phyloP scores from a whole-genome alignment of 1,140 invertebrate species.

The Macrobrachium nipponense region DNA sequence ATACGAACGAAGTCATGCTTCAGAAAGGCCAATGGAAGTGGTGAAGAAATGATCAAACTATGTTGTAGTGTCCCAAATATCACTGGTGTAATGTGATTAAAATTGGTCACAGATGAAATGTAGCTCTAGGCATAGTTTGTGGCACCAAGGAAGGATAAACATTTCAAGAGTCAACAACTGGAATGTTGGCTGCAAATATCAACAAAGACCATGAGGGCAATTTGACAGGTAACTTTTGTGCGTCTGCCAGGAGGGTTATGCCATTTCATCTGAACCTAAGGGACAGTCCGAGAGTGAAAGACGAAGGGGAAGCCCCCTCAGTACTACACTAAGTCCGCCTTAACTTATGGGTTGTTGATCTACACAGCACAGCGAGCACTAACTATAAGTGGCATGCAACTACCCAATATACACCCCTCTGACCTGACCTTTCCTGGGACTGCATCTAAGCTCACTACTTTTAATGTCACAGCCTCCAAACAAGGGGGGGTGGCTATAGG shows the following conservation, averaged over 20 bases:
- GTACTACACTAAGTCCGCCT: slow-evolving; percentile 47
- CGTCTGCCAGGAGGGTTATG: slow-evolving; percentile 41
- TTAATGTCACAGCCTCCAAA: background rate
- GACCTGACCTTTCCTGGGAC: slow-evolving; percentile 12
- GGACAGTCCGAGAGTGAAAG: slow-evolving; percentile 49
- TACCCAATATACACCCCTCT: slow-evolving; percentile 13
- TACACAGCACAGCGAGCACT: slow-evolving; percentile 60
- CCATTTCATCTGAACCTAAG: slow-evolving; percentile 41
- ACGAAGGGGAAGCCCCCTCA: slow-evolving; percentile 43
- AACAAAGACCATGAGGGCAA: slow-evolving; percentile 38
- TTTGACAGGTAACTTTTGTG: slow-evolving; percentile 48
- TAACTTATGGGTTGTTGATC: slow-evolving; percentile 43
- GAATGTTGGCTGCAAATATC: slow-evolving; percentile 50
- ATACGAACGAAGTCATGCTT: slow-evolving; percentile 56
- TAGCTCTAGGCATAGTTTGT: slow-evolving; percentile 41
- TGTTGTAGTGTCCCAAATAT: slow-evolving; percentile 44
- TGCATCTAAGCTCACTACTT: background rate
- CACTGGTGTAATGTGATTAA: slow-evolving; percentile 39
- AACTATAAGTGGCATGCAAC: slow-evolving; percentile 43
- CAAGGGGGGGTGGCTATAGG: background rate
- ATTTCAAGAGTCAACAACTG: slow-evolving; percentile 54
- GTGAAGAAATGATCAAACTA: slow-evolving; percentile 37
- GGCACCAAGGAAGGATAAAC: slow-evolving; percentile 50
- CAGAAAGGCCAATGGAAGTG: slow-evolving; percentile 57
- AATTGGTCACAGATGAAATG: slow-evolving; percentile 43